Percentiles rank a stretch among this genome's conserved stretches.
Conservation (phyloP, 2,888 invertebrate species). For the Dryadula phaetusa region DNA sequence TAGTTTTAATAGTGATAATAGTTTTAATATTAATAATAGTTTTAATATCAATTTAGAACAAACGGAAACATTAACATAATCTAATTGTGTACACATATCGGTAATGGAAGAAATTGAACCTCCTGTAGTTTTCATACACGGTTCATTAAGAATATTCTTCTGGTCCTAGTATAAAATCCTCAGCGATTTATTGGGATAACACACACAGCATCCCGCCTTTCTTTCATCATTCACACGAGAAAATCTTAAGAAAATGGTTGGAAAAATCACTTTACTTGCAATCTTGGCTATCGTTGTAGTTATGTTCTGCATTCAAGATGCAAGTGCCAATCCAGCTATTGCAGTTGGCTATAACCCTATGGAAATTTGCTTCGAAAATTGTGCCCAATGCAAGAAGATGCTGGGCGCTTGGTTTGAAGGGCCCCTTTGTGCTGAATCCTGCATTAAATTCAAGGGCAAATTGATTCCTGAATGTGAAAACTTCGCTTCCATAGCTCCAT, state of each 20-base stretch:
- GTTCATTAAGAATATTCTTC: conserved; percentile 35
- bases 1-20: no score
- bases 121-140: conserved; percentile 32
- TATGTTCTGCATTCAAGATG: conserved; percentile 13
- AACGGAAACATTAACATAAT: conserved; percentile 10
- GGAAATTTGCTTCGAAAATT: conserved; percentile 92
- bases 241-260: conserved; percentile 22
- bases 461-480: conserved; percentile 94
- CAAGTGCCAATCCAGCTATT: conserved; percentile 38
- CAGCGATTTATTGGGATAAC: conserved; percentile 3
- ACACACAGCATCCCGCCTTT: conserved; percentile 27
- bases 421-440: conserved; percentile 92
- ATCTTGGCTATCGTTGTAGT: neutral
- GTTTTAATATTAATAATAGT: no score
- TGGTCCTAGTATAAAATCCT: conserved; percentile 37
- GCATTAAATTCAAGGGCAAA: conserved; percentile 92
- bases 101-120: conserved; percentile 34
- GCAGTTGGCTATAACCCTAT: conserved; percentile 82
- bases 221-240: conserved; percentile 1
- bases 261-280: conserved; percentile 18
- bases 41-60: neutral
- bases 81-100: conserved; percentile 35
- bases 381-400: conserved; percentile 95
- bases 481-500: conserved; percentile 90
- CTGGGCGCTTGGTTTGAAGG: conserved; percentile 94